Percentiles rank a stretch among this genome's conserved stretches.
Conservation (phyloP, 1,140 invertebrate genomes). For the Orchestia grillus region DNA sequence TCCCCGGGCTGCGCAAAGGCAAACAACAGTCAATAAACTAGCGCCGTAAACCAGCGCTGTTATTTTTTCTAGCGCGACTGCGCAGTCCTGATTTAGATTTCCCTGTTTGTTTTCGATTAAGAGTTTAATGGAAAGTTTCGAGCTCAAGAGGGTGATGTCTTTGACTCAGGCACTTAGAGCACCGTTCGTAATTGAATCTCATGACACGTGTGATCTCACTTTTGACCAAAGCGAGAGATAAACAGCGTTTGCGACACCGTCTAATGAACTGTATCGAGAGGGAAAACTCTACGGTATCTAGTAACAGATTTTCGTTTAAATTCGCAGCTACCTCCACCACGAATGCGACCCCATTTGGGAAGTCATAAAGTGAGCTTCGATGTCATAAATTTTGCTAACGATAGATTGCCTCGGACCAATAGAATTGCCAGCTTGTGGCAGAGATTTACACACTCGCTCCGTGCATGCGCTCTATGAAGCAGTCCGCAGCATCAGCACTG, state of each 20-base stretch:
- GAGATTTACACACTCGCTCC: conserved; percentile 6
- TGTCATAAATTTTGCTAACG: neutral
- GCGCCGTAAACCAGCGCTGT: conserved; percentile 48
- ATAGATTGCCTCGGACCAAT: conserved; percentile 3
- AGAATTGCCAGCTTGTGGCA: neutral
- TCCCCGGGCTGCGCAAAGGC: neutral
- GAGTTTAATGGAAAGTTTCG: conserved; percentile 31
- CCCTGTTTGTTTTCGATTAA: conserved; percentile 49
- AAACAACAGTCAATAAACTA: conserved; percentile 40
- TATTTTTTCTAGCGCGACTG: neutral
- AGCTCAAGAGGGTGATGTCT: conserved; percentile 5
- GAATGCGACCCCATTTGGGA: neutral
- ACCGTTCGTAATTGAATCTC: conserved; percentile 10
- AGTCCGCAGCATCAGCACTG: neutral
- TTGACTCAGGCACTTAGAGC: neutral
- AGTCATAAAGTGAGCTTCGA: conserved; percentile 14
- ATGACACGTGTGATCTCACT: conserved; percentile 23
- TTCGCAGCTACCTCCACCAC: neutral
- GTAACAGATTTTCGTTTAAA: neutral
- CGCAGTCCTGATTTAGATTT: conserved; percentile 24
- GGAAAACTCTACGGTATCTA: neutral
- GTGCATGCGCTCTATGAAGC: neutral
- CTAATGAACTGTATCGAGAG: neutral
- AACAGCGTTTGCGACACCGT: neutral
- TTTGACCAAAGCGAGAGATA: neutral